Evolutionary conservation across 2,888 invertebrate genomes (phyloP).

Genomic region (Selenia dentaria): DNA sequence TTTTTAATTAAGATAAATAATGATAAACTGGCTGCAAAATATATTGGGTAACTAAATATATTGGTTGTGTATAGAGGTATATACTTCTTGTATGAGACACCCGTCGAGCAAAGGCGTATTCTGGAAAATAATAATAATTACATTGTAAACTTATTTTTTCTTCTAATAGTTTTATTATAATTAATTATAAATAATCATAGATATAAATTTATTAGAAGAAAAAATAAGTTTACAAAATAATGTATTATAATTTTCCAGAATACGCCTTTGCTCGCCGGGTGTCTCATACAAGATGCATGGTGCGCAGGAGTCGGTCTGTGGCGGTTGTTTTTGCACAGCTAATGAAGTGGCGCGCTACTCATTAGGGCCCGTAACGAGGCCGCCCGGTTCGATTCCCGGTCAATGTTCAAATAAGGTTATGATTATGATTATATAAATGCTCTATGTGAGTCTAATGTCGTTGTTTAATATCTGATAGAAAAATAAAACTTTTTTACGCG

Average conservation of each 20-base stretch:
- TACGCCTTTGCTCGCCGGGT: slow-evolving; percentile 46
- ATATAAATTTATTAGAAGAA: too few species aligned
- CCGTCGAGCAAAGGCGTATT: slow-evolving; percentile 48
- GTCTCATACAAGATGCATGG: slow-evolving; percentile 81
- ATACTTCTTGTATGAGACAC: slow-evolving; percentile 81
- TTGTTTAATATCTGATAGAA: too few species aligned
- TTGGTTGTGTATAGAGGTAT: too few species aligned
- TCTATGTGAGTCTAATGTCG: too few species aligned
- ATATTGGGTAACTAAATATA: too few species aligned
- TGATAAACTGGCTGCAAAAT: too few species aligned
- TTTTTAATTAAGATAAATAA: too few species aligned
- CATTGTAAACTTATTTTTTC: too few species aligned
- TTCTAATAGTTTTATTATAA: too few species aligned
- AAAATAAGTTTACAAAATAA: too few species aligned
- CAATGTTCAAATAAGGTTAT: not conserved
- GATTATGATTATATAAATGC: not conserved
- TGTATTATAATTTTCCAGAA: slow-evolving; percentile 39
- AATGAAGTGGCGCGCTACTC: slow-evolving; percentile 72
- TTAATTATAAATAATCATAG: too few species aligned
- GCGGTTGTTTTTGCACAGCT: slow-evolving; percentile 58
- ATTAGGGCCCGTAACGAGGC: slow-evolving; percentile 65
- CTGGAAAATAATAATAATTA: slow-evolving; percentile 30
- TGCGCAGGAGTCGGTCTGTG: slow-evolving; percentile 49
- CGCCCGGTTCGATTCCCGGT: slow-evolving; percentile 37
- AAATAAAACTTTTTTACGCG: too few species aligned